These are phyloP conservation scores for Henricia sp. DNA, from an alignment of 53 echinoderm and acorn worm genomes.

Conservation along the genomic window DNA sequence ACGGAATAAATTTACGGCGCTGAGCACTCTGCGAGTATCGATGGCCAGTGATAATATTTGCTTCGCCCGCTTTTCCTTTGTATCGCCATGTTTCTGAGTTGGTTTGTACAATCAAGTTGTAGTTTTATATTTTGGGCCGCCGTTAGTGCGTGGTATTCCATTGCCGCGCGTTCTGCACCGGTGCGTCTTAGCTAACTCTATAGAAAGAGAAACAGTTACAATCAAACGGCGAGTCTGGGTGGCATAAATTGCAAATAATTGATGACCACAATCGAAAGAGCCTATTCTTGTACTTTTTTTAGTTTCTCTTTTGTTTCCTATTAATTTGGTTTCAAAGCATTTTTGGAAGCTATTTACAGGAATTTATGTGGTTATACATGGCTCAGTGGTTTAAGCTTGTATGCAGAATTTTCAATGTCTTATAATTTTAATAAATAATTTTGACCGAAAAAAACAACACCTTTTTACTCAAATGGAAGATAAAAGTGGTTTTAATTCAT, in stretches of 20 bases:
- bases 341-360: too few relatives aligned
- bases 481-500: too few relatives aligned
- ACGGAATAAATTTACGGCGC: constrained; percentile 22
- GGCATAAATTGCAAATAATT: neutral
- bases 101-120: constrained; percentile 40
- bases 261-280: too few relatives aligned
- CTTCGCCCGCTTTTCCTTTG: neutral
- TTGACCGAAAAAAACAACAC: too few relatives aligned
- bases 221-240: neutral
- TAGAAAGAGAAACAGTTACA: neutral
- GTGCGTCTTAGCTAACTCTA: neutral
- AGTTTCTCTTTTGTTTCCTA: too few relatives aligned
- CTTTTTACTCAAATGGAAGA: too few relatives aligned
- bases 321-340: too few relatives aligned
- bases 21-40: constrained; percentile 42
- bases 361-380: too few relatives aligned
- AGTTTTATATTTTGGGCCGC: constrained; percentile 15
- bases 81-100: neutral
- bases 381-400: too few relatives aligned
- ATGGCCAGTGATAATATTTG: constrained; percentile 37
- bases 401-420: too few relatives aligned
- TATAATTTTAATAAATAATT: too few relatives aligned
- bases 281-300: too few relatives aligned
- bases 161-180: constrained; percentile 3
- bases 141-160: neutral